phyloP scores from a whole-genome alignment of 1,140 invertebrate species.

The Pemphigus obesinymphae region DNA sequence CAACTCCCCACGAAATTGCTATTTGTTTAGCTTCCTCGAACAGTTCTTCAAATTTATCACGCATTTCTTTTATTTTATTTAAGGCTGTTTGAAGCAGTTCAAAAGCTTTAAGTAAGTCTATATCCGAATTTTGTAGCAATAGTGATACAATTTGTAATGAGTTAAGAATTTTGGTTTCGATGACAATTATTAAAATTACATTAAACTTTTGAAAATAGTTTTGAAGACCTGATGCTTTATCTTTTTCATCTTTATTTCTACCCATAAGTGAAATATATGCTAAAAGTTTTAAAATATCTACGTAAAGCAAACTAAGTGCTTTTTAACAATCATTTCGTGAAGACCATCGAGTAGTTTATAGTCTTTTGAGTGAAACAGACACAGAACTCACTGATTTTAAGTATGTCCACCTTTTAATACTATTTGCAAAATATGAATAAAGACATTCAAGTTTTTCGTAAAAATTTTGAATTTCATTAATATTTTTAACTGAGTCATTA shows the following conservation, averaged over 20 bases:
- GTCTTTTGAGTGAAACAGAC: not conserved
- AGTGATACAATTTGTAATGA: not conserved
- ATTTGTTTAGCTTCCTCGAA: not conserved
- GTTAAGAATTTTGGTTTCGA: not conserved
- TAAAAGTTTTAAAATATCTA: not conserved
- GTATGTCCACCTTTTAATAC: not conserved
- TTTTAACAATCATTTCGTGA: not conserved
- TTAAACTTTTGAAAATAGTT: no score
- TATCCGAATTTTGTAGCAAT: not conserved
- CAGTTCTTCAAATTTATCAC: not conserved
- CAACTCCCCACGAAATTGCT: not conserved
- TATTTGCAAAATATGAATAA: not conserved
- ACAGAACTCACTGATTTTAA: not conserved
- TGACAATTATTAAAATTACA: no score
- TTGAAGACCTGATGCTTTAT: no score
- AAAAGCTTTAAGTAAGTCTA: not conserved
- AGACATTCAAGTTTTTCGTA: not conserved
- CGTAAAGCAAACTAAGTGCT: not conserved
- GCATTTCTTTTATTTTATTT: not conserved
- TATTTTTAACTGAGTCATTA: not conserved
- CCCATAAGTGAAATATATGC: no score
- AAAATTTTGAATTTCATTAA: not conserved
- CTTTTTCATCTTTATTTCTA: no score
- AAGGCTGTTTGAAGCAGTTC: not conserved
- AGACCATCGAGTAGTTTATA: not conserved